phyloP scores from a whole-genome alignment of 2,113 vertebrate genomes.

The Psammodynastes pulverulentus region DNA sequence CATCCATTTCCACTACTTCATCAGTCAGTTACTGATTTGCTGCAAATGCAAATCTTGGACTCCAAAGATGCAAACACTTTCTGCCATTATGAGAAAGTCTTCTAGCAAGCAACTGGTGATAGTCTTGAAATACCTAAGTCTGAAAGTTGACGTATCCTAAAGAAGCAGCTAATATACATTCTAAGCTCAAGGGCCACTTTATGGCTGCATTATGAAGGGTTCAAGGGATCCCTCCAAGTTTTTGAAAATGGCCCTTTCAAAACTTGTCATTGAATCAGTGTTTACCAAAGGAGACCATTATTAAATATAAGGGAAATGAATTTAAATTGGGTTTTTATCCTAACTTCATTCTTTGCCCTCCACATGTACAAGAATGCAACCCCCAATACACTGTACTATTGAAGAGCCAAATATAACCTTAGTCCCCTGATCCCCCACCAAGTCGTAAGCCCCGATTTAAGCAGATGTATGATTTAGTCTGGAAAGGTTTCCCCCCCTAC shows the following conservation, averaged over 20 bases:
- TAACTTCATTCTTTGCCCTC: not conserved
- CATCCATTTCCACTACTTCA: too few relatives aligned
- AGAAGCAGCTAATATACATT: too few relatives aligned
- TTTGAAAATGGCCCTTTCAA: not conserved
- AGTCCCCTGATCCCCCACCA: not conserved
- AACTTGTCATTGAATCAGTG: not conserved
- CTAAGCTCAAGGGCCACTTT: not conserved
- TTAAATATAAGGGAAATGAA: not conserved
- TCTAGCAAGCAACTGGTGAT: not conserved
- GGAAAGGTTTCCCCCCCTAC: not conserved
- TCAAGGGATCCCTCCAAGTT: not conserved
- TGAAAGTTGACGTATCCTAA: too few relatives aligned
- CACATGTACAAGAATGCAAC: not conserved
- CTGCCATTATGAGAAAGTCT: not conserved
- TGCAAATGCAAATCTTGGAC: too few relatives aligned
- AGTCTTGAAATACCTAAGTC: not conserved
- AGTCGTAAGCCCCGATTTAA: not conserved
- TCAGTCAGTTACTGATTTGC: too few relatives aligned
- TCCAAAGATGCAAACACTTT: not conserved
- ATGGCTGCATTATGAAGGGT: too few relatives aligned
- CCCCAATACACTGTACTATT: not conserved
- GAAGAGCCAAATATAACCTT: not conserved
- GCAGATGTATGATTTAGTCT: not conserved
- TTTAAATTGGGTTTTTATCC: not conserved
- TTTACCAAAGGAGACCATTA: not conserved